Evolutionary conservation across 2,113 vertebrate species (phyloP), one percentile per base, ranked within the genome.

Genomic region (Pseudorasbora parva): DNA sequence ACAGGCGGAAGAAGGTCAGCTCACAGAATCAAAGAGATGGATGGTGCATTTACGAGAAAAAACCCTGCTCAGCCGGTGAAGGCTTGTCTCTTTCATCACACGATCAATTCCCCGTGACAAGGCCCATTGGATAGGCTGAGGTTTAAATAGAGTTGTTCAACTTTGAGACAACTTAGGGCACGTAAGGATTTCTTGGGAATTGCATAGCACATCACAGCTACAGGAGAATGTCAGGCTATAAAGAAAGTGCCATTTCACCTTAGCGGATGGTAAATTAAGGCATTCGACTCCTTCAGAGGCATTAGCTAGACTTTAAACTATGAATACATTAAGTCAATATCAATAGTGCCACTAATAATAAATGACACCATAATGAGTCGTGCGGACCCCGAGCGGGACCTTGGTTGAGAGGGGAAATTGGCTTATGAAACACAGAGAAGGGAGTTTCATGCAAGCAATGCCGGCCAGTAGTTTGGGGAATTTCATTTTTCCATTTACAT

Each of bases 401-500:
- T 25, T 56, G 60, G 30, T 43, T 1, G 51, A 64, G 14, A 80
- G 64, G 37, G 69, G 23, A 83, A 83, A 89, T 88, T 78, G 86
- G 47, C 27, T 71, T 69, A 45, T 80, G 83, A 88, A 74, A 68
- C 57, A 51, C 15, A 17, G 14, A 51, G 43, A 27, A 47, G n/a
- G 8, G 54, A 43, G 54, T 59, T 59, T 77, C 6, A 2, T 1
- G 10, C 54, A 8, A 59, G 69, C 71, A 5, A 72, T 30, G 82
- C 25, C 43, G 43, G 71, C 56, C 71, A 64, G 19, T 30, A 76
- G 57, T 76, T 43, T 37, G 56, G 73, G 6, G 43, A 12, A 60
- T 82, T 78, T 87, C 27, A 85, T 85, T 87, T 57, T 76, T 82
- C 71, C 72, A 79, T 85, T 84, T 86, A 64, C 74, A 85, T 68